Evolutionary conservation across 2,797 vertebrate species (phyloP).

Genomic region (Cetoscarus ocellatus): DNA sequence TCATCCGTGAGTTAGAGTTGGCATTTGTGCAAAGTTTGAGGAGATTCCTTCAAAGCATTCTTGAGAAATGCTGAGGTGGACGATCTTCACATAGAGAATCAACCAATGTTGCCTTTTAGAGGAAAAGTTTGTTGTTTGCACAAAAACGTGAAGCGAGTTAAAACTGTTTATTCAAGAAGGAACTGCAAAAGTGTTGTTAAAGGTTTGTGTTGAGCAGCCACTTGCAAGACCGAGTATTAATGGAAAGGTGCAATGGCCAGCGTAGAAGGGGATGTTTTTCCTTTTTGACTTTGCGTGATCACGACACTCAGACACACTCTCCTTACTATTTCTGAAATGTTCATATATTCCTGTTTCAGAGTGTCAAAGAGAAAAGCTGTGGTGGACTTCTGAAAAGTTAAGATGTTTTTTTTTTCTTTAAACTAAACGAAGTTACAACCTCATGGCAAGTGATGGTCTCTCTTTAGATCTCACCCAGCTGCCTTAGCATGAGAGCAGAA

Average conservation of each 20-base stretch:
- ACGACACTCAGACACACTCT: not conserved
- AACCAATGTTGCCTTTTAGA: constrained; percentile 77
- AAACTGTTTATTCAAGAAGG: too few species aligned
- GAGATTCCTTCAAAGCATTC: too few species aligned
- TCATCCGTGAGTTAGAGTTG: too few species aligned
- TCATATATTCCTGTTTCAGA: constrained; percentile 14
- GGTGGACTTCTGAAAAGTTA: constrained; percentile 16
- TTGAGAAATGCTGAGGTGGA: constrained; percentile 1
- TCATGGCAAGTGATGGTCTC: constrained; percentile 16
- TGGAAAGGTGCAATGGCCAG: not conserved
- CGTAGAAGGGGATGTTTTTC: not conserved
- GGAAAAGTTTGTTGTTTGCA: constrained; percentile 41
- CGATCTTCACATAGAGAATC: constrained; percentile 42
- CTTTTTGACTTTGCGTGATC: not conserved
- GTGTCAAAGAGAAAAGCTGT: constrained; percentile 11
- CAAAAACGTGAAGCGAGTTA: constrained; percentile 8
- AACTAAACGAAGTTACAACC: constrained; percentile 8
- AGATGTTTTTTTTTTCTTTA: constrained; percentile 12
- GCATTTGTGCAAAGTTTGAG: too few species aligned
- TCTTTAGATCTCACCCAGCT: constrained; percentile 65
- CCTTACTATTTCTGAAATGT: constrained; percentile 3
- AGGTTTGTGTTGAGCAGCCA: too few species aligned
- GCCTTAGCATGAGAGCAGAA: constrained; percentile 62
- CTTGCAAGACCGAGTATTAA: not conserved
- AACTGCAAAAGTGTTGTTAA: too few species aligned